Base-by-base conservation (phyloP, 2,797 vertebrate genomes). In the Phyllotis vaccarum region DNA sequence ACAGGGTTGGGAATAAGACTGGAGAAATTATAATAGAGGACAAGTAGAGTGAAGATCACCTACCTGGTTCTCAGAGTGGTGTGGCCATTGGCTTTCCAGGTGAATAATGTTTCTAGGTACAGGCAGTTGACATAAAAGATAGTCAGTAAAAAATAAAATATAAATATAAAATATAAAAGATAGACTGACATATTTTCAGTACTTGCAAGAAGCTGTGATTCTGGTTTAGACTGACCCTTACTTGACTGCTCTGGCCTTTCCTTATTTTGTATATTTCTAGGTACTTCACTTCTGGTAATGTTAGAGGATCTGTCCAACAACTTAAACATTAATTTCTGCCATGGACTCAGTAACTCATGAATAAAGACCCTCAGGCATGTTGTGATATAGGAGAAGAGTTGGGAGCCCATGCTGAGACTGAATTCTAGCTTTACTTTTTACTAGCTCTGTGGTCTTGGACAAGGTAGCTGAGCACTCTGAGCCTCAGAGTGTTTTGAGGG, bases 251-350 rank as follows among this genome's bases (percentile, higher is more conserved):
- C 14, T 49, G 86, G 43, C 0, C 29, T 95, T 91, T 78, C 24
- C 31, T 68, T 93, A 85, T 89, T 24, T 75, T 88, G 1, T 40
- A 80, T 12, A 34, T 92, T 70, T 81, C 29, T 49, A 83, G n/a
- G 27, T n/a, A 74, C 9, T 10, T 40, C 22, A 31, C 43, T 86
- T 70, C 8, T 13, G 3, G 6, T 80, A n/a, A 24, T 79, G 22
- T 86, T 70, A 60, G 58, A 72, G 13, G 14, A 17, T n/a, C 46
- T 52, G 13, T 72, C 40, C 85, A 88, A 64, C 85, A 89, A 60
- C 90, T 92, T 91, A 60, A 78, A 37, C 27, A 79, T 68, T 66
- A 62, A 82, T n/a, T 46, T 91, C 64, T 91, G 27, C 40, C 12
- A 1, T 85, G 74, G n/a, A 92, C 56, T 83, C n/a, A 85, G 19